A percentile compares a stretch with the other conserved stretches of the same genome.
Evolutionary conservation across 2,113 vertebrate species (phyloP).

Genomic region (Dinomys branickii): DNA sequence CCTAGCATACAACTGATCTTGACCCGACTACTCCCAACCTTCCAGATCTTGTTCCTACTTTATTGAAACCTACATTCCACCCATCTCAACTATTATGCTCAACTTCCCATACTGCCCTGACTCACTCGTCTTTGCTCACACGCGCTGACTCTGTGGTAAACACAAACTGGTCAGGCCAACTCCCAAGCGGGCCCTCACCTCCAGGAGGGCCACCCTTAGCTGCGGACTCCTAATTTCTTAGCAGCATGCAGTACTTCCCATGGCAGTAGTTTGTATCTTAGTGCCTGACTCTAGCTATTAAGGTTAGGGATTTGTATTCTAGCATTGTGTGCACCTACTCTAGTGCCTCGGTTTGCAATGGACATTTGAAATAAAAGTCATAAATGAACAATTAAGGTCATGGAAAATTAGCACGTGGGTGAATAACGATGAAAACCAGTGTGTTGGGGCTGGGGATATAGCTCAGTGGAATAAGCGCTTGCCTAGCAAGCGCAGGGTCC

Average conservation of each 20-base stretch:
- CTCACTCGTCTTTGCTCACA: neutral
- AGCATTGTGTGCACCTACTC: neutral
- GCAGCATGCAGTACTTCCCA: neutral
- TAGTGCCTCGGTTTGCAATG: neutral
- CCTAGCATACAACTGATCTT: neutral
- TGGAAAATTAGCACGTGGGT: neutral
- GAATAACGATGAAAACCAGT: slow-evolving; percentile 5
- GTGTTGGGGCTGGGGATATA: no score
- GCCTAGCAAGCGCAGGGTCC: no score
- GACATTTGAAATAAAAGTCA: neutral
- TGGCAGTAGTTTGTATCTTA: neutral
- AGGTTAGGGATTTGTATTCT: neutral
- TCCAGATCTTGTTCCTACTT: neutral
- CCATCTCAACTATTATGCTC: neutral
- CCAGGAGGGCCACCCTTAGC: neutral
- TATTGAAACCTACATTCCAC: neutral
- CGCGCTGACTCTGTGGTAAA: neutral
- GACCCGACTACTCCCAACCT: neutral
- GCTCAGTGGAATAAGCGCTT: no score
- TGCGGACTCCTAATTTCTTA: neutral
- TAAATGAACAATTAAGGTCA: neutral
- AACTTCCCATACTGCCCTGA: neutral
- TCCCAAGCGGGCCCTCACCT: neutral
- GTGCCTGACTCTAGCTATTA: neutral
- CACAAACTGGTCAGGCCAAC: neutral